A percentile compares a stretch with the other conserved stretches of the same genome.
Conservation (phyloP, 1,140 invertebrate species). For the Andricus grossulariae region DNA sequence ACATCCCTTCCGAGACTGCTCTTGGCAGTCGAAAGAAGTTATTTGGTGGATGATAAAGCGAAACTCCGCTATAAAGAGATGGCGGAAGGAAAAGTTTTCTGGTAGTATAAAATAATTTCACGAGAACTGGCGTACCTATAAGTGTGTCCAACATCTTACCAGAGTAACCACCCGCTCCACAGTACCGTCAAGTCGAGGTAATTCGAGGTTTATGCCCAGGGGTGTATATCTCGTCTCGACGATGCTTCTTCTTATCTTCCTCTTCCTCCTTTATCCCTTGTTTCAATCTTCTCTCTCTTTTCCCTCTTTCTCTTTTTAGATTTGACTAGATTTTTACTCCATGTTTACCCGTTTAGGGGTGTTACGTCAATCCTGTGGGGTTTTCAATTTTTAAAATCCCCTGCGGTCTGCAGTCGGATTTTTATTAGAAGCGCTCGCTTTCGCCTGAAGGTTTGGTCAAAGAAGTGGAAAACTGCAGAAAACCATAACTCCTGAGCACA, state of each 20-base stretch:
- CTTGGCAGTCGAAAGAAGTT: constrained; percentile 23
- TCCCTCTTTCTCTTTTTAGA: background rate
- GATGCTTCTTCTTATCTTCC: constrained; percentile 1
- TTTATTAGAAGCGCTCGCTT: too few species aligned
- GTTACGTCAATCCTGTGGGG: too few species aligned
- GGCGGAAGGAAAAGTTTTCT: constrained; percentile 10
- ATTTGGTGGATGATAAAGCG: constrained; percentile 27
- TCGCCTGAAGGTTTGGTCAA: too few species aligned
- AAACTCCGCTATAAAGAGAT: constrained; percentile 19
- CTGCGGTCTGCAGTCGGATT: too few species aligned
- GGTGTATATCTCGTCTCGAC: constrained; percentile 23
- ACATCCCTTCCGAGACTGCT: constrained; percentile 10
- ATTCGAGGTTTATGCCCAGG: constrained; percentile 18
- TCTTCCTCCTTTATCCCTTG: background rate
- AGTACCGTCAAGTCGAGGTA: constrained; percentile 10
- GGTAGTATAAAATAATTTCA: constrained; percentile 26
- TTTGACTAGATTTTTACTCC: background rate
- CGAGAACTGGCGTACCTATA: constrained; percentile 16
- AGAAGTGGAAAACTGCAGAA: too few species aligned
- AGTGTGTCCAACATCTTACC: background rate
- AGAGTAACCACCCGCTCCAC: background rate
- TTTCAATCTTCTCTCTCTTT: background rate
- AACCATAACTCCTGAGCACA: too few species aligned
- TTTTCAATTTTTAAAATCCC: too few species aligned
- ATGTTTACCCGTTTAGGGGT: too few species aligned